Evolutionary conservation across 1,140 invertebrate genomes (phyloP).

Genomic region (Anthonomus grandis): DNA sequence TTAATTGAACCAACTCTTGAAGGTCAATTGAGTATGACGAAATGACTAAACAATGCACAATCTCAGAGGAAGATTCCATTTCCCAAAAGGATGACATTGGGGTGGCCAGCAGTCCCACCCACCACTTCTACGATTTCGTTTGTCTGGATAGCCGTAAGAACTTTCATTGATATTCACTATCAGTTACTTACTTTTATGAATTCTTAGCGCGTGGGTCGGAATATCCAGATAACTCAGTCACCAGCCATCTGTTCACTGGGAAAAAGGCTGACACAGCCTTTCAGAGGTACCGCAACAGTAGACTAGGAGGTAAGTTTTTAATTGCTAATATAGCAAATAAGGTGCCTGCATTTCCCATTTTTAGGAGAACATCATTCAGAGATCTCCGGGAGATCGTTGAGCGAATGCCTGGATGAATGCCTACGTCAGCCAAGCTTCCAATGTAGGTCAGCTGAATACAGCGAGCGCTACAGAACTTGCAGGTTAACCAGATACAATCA

Average conservation of each 20-base stretch:
- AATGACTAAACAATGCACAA: conserved; percentile 75
- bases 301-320: conserved; percentile 60
- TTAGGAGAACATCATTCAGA: conserved; percentile 77
- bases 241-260: conserved; percentile 75
- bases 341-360: background rate
- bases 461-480: conserved; percentile 77
- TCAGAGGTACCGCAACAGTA: conserved; percentile 80
- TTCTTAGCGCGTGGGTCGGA: conserved; percentile 69
- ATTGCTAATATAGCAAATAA: background rate
- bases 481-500: conserved; percentile 82
- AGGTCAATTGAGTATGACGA: conserved; percentile 88
- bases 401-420: conserved; percentile 86
- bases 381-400: conserved; percentile 78
- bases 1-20: background rate
- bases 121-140: conserved; percentile 81
- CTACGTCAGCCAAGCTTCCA: conserved; percentile 82
- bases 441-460: conserved; percentile 84
- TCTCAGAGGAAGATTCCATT: conserved; percentile 85
- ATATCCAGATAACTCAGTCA: conserved; percentile 78
- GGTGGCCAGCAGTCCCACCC: conserved; percentile 72
- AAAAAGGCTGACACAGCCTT: conserved; percentile 82
- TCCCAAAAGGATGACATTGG: conserved; percentile 82
- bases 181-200: background rate
- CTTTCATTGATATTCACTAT: background rate
- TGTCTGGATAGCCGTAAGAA: conserved; percentile 84